Evolutionary conservation across 2,797 vertebrate species (phyloP).

Genomic region (Leuciscus waleckii): DNA sequence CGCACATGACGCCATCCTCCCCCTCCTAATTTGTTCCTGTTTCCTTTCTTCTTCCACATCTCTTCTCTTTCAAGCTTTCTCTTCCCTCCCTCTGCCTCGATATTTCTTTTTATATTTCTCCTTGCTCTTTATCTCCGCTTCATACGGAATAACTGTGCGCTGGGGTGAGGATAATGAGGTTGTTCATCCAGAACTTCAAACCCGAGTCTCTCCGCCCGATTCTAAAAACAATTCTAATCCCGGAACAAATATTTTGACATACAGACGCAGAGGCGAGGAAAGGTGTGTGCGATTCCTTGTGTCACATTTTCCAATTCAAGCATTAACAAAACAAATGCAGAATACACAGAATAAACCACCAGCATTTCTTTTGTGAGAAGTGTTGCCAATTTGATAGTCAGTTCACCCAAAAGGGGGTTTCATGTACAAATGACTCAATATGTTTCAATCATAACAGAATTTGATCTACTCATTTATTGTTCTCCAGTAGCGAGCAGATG

Average conservation of each 20-base stretch:
- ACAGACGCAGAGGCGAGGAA: slow-evolving; percentile 69
- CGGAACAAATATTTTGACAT: slow-evolving; percentile 82
- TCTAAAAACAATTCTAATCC: slow-evolving; percentile 75
- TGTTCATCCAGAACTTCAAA: slow-evolving; percentile 81
- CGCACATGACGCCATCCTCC: slow-evolving; percentile 70
- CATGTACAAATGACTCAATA: not conserved
- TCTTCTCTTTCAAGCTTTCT: slow-evolving; percentile 57
- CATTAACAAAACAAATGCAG: slow-evolving; percentile 45
- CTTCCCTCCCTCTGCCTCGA: slow-evolving; percentile 22
- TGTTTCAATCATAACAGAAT: not conserved
- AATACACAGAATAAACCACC: slow-evolving; percentile 40
- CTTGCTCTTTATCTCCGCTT: slow-evolving; percentile 82
- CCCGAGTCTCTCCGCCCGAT: slow-evolving; percentile 69
- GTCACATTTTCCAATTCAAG: slow-evolving; percentile 64
- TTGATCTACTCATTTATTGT: slow-evolving; percentile 52
- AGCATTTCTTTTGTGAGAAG: not conserved
- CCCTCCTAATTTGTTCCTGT: slow-evolving; percentile 74
- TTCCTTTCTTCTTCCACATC: slow-evolving; percentile 59
- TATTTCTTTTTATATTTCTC: slow-evolving; percentile 72
- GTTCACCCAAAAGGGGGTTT: not conserved
- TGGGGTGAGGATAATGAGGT: slow-evolving; percentile 82
- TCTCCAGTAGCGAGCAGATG: slow-evolving; percentile 63
- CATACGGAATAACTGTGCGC: slow-evolving; percentile 79
- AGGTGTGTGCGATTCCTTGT: slow-evolving; percentile 61
- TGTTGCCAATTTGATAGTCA: not conserved